Evolutionary conservation across 2,888 invertebrate species (phyloP), one percentile per base, ranked within the genome.

Genomic region (Globia sparganii): DNA sequence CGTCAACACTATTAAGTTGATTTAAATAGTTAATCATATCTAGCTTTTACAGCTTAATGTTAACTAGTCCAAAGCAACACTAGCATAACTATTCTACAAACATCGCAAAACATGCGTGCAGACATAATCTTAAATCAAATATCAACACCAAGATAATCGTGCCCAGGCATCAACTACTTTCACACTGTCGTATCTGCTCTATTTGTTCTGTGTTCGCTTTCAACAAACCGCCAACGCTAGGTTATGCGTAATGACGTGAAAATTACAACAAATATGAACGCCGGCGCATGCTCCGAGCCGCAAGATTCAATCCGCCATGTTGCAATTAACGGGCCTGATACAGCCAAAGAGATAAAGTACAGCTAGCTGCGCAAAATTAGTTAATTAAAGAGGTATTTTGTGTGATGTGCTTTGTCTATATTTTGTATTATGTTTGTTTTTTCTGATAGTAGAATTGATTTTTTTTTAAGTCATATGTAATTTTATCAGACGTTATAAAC

Each of bases 241-340:
- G 91, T 92, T 92, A 94, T 91, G 88, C 91, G 89, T 94, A 95
- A 95, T 94, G 94, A 95, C 93, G 95, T 94, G 95, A 94, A 95
- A 95, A 95, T 95, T 95, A 94, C 94, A 91, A 92, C 92, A 91
- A 93, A 94, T 92, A 93, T 90, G 92, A 91, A 85, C 88, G 78
- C 81, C 69, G 77, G 89, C 84, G 88, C 87, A 89, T 90, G 88
- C 86, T 85, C 86, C 74, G 87, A 85, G 91, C 93, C 92, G 91
- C 94, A 93, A 92, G 91, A 93, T 94, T 91, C 92, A 94, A 94
- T 94, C 91, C 91, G 86, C 88, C 84, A 85, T 89, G 72, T 87
- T 87, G 88, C 90, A 91, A 92, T 91, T 91, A 92, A 91, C 89
- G 84, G 83, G 68, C 87, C 82, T 89, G 89, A 86, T 89, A 87